Evolutionary conservation across 2,888 invertebrate genomes (phyloP).

Genomic region (Apoderus coryli): DNA sequence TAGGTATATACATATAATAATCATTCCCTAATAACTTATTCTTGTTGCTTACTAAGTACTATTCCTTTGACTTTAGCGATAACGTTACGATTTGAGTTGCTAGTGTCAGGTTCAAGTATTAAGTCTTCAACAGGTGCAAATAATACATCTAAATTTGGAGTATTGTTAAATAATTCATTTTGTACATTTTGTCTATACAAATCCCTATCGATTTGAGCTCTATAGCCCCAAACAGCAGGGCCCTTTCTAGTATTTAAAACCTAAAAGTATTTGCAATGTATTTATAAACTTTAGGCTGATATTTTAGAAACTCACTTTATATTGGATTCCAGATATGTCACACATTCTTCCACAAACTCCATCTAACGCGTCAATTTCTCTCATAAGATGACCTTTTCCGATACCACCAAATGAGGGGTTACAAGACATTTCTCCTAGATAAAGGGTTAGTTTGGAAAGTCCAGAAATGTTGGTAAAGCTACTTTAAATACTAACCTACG

Average conservation of each 20-base stretch:
- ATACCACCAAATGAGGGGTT: slow-evolving; percentile 90
- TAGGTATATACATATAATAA: slow-evolving; percentile 10
- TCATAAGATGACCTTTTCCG: slow-evolving; percentile 78
- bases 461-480: too few species aligned
- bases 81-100: slow-evolving; percentile 17
- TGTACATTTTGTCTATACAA: slow-evolving; percentile 69
- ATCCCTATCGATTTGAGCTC: slow-evolving; percentile 76
- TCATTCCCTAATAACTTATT: too few species aligned
- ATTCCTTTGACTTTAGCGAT: slow-evolving; percentile 35
- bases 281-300: too few species aligned
- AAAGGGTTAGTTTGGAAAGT: too few species aligned
- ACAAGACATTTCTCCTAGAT: slow-evolving; percentile 78
- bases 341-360: slow-evolving; percentile 71
- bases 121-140: slow-evolving; percentile 71
- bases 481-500: slow-evolving; percentile 47
- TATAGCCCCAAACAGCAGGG: slow-evolving; percentile 78
- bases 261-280: slow-evolving; percentile 24
- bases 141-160: slow-evolving; percentile 48
- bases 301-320: slow-evolving; percentile 38
- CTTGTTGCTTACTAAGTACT: slow-evolving; percentile 32
- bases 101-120: slow-evolving; percentile 37
- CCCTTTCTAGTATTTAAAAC: slow-evolving; percentile 68
- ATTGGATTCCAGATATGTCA: slow-evolving; percentile 67
- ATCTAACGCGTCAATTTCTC: slow-evolving; percentile 78
- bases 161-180: slow-evolving; percentile 45